Evolutionary conservation across 1,140 invertebrate species (phyloP), one percentile per base, ranked within the genome.

Genomic region (Halictus rubicundus): DNA sequence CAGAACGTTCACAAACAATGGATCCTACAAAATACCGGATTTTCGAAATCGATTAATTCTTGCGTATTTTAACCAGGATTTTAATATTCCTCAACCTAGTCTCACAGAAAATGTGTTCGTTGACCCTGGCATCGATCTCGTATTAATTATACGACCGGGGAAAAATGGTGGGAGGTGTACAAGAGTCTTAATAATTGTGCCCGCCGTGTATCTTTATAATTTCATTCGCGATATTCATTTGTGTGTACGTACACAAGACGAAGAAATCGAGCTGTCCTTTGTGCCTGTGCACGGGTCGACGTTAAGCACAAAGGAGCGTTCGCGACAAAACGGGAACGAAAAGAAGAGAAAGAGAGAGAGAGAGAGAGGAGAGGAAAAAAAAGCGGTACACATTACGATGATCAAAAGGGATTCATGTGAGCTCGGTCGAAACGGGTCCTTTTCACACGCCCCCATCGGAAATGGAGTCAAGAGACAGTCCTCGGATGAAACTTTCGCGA

Each of bases 351-450:
- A 32, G 32, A 32, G 32, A 32, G 3, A 4, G 32, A n/a, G n/a
- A n/a, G n/a, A n/a, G 32, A 2, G 32, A 9, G 8, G 21, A 14
- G 46, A 63, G 16, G 32, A 27, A 64, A 68, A 32, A 75, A 27
- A 12, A 57, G 25, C 19, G 49, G 39, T 27, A 46, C 52, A 23
- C 81, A 82, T 80, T 68, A 80, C 71, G 81, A 82, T 82, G 77
- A 82, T 82, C 70, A 82, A 52, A 80, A 82, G 70, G 59, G 68
- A 71, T 65, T 66, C 70, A 49, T n/a, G 63, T 39, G 71, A 68
- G 71, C 78, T 74, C 25, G 61, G 61, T 72, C 69, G 78, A 68
- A 73, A 60, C 70, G 52, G 23, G 12, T 64, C 27, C 54, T 49
- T 71, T 79, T 79, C 70, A 68, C 70, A 25, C 23, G 77, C 52